Evolutionary conservation across 2,888 invertebrate genomes (phyloP).

Genomic region (Cheilosia vernalis): DNA sequence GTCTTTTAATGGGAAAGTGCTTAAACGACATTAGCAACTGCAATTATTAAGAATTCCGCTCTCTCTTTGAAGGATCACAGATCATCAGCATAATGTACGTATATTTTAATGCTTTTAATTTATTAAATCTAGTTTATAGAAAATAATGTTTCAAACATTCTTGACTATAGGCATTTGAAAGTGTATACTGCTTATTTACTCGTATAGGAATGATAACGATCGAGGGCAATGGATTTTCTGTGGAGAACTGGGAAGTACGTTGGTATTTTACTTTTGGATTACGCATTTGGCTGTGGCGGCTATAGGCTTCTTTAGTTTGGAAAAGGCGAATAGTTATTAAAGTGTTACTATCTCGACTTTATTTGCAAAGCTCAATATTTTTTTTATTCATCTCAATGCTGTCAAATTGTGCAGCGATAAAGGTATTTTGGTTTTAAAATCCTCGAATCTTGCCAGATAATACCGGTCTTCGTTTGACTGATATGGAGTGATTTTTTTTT

Average conservation of each 20-base stretch:
- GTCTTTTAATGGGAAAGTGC: slow-evolving; percentile 11
- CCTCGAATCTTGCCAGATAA: neutral
- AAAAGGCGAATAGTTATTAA: no score
- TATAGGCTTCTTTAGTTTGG: no score
- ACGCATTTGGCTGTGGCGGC: no score
- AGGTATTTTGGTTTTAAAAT: slow-evolving; percentile 5
- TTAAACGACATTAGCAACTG: slow-evolving; percentile 16
- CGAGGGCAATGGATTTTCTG: no score
- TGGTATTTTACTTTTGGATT: no score
- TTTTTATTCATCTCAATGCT: neutral
- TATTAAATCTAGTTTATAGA: neutral
- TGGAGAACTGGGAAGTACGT: no score
- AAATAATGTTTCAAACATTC: no score
- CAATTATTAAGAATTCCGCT: slow-evolving; percentile 10
- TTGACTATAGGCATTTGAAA: no score
- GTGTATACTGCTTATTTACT: no score
- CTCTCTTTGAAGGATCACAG: neutral
- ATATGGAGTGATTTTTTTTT: slow-evolving; percentile 9
- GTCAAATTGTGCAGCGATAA: slow-evolving; percentile 10
- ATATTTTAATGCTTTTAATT: neutral
- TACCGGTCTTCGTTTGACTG: neutral
- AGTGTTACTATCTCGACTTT: neutral
- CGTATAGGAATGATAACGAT: no score
- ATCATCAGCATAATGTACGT: slow-evolving; percentile 20
- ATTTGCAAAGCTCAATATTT: slow-evolving; percentile 12